These are phyloP conservation scores for Nothoprocta pentlandii DNA, from an alignment of 2,113 vertebrate species.

Conservation along the genomic window DNA sequence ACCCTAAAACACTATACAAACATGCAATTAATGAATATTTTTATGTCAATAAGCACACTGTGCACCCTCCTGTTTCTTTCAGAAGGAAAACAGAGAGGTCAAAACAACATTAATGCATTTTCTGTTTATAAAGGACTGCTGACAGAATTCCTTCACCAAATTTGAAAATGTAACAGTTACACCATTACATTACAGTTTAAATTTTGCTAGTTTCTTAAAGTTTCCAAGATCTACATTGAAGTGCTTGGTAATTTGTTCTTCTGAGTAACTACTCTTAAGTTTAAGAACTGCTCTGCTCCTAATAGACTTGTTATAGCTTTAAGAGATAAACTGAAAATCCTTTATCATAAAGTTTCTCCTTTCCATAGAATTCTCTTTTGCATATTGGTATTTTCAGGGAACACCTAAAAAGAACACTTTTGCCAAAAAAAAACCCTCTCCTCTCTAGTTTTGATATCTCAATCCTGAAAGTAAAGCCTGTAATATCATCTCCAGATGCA, in stretches of 20 bases:
- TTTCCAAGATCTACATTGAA: background rate
- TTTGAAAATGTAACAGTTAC: background rate
- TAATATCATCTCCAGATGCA: background rate
- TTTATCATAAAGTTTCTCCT: background rate
- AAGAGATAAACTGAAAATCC: background rate
- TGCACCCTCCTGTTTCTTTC: background rate
- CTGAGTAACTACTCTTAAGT: background rate
- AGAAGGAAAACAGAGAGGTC: background rate
- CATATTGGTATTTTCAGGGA: background rate
- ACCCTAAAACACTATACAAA: background rate
- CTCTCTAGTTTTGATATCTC: background rate
- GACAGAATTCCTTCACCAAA: background rate
- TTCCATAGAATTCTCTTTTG: background rate
- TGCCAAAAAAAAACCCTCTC: background rate
- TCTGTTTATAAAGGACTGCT: background rate
- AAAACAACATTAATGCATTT: background rate
- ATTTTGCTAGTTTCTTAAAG: background rate
- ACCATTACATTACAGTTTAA: background rate
- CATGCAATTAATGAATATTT: background rate
- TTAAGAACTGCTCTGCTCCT: background rate
- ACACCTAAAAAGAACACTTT: background rate
- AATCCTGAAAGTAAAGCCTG: background rate
- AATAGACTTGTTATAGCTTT: background rate
- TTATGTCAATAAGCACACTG: background rate
- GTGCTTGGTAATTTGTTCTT: background rate